Percentiles rank a stretch among this genome's conserved stretches.
phyloP scores from a whole-genome alignment of 2,888 invertebrate genomes.

The Eustalomyia histrio region DNA sequence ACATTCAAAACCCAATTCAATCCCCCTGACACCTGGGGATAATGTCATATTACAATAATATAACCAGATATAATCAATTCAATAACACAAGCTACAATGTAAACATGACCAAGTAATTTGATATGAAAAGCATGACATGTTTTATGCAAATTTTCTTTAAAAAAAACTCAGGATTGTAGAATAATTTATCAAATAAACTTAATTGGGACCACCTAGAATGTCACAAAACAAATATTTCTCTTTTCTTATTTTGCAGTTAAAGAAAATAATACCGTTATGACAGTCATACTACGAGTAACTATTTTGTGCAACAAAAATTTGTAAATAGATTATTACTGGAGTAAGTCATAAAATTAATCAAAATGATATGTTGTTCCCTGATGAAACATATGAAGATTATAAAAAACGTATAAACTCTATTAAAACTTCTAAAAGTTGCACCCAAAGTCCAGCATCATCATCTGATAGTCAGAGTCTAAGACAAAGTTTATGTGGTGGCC shows the following conservation, averaged over 20 bases:
- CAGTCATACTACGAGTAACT: slow-evolving; percentile 1
- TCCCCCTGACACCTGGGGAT: no score
- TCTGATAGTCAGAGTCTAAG: slow-evolving; percentile 1
- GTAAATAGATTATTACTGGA: slow-evolving; percentile 38
- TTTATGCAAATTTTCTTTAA: slow-evolving; percentile 1
- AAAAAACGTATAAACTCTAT: slow-evolving; percentile 45
- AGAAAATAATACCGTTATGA: slow-evolving; percentile 36
- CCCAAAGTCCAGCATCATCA: slow-evolving; percentile 4
- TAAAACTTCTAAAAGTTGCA: slow-evolving; percentile 39
- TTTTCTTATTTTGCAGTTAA: slow-evolving; percentile 32
- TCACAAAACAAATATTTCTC: background rate
- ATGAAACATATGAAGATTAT: slow-evolving; percentile 85
- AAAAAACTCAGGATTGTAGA: background rate
- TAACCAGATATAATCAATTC: slow-evolving; percentile 1
- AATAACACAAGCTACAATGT: background rate
- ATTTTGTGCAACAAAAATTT: background rate
- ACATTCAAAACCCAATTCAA: no score
- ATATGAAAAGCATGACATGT: slow-evolving; percentile 34
- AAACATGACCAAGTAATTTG: slow-evolving; percentile 42
- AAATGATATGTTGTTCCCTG: slow-evolving; percentile 85
- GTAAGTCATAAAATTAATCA: slow-evolving; percentile 64
- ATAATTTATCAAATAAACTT: slow-evolving; percentile 28
- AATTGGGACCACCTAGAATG: slow-evolving; percentile 51
- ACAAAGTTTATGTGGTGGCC: slow-evolving; percentile 26
- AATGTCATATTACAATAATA: background rate